phyloP scores from a whole-genome alignment of 2,797 vertebrate species.

The Microtus agrestis region DNA sequence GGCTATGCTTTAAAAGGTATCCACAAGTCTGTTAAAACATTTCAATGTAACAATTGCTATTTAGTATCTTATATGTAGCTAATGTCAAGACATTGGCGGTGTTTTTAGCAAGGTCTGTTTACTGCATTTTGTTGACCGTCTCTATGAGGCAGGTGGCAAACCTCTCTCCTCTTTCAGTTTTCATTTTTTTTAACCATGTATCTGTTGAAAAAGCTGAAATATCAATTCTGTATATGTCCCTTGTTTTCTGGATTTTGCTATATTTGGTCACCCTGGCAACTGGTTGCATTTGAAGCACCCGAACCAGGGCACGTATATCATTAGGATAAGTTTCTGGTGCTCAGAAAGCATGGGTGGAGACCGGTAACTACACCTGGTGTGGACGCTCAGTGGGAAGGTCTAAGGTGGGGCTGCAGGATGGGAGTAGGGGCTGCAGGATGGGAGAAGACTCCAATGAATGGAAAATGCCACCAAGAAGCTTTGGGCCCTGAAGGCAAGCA shows the following conservation, averaged over 20 bases:
- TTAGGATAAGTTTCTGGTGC: background rate
- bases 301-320: background rate
- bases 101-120: background rate
- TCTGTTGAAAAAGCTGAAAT: background rate
- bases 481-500: background rate
- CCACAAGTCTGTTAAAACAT: background rate
- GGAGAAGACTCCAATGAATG: background rate
- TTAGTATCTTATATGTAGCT: background rate
- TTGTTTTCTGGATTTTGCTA: background rate
- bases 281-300: background rate
- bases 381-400: background rate
- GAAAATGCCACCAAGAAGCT: background rate
- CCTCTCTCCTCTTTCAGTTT: background rate
- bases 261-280: background rate
- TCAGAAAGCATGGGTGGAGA: conserved; percentile 8
- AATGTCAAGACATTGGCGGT: background rate
- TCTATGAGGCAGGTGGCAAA: background rate
- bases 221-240: background rate
- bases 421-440: too few relatives aligned
- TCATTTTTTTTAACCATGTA: background rate
- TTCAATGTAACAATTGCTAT: background rate
- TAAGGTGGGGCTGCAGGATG: background rate
- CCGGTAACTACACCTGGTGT: background rate
- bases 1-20: background rate
- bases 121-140: background rate